Conservation (phyloP, 2,797 vertebrate species). For the Lacerta bilineata region DNA sequence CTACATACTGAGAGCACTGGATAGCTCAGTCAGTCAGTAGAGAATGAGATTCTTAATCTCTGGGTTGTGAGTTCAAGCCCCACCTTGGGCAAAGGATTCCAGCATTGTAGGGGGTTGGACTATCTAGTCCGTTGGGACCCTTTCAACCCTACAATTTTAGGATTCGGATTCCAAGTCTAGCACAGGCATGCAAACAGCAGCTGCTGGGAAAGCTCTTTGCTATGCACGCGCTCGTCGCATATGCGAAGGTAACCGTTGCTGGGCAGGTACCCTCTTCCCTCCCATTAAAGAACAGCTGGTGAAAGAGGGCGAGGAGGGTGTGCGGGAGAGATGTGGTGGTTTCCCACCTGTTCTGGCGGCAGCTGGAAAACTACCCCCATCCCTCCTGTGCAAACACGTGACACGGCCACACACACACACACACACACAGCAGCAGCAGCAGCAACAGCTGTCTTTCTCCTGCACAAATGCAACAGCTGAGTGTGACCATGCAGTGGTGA, state of each 20-base stretch:
- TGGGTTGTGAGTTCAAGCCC: too few species aligned
- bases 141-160: too few species aligned
- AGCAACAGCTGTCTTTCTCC: too few species aligned
- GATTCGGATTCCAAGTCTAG: background rate
- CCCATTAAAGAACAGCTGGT: background rate
- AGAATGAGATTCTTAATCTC: too few species aligned
- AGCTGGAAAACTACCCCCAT: background rate
- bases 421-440: background rate
- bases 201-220: slow-evolving; percentile 49
- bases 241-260: background rate
- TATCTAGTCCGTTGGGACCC: too few species aligned
- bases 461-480: background rate
- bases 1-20: background rate
- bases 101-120: too few species aligned
- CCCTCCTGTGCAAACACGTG: background rate
- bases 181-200: slow-evolving; percentile 52
- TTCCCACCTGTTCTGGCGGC: background rate
- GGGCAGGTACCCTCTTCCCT: background rate
- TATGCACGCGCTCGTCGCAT: background rate
- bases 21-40: too few species aligned
- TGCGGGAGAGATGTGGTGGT: background rate
- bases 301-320: background rate
- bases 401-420: background rate
- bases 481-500: background rate
- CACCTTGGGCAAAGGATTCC: too few species aligned